Evolutionary conservation across 2,113 vertebrate species (phyloP).

Genomic region (Pimephales promelas): DNA sequence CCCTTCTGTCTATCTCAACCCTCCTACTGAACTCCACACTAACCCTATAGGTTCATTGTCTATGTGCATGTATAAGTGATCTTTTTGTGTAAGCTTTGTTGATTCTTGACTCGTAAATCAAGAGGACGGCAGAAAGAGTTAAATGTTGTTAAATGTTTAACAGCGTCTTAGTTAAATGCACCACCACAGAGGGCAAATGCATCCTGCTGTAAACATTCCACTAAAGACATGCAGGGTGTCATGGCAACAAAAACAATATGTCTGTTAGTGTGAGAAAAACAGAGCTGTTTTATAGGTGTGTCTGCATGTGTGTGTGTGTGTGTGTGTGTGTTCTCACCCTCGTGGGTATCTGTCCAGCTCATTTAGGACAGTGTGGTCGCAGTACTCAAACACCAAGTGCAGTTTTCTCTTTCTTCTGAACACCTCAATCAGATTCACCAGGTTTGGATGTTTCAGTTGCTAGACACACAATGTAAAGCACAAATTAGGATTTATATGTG

Average conservation of each 20-base stretch:
- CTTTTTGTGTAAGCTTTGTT: slow-evolving; percentile 59
- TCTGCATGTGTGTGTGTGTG: not conserved
- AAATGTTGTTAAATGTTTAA: slow-evolving; percentile 31
- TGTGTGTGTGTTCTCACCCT: slow-evolving; percentile 76
- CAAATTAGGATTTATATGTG: not conserved
- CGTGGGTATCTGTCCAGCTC: slow-evolving; percentile 87
- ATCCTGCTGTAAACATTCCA: slow-evolving; percentile 74
- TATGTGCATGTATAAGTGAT: not conserved
- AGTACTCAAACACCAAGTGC: slow-evolving; percentile 95
- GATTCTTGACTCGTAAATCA: slow-evolving; percentile 60
- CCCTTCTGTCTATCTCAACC: too few relatives aligned
- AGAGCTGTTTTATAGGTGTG: slow-evolving; percentile 41
- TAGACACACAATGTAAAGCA: slow-evolving; percentile 55
- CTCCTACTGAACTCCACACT: not conserved
- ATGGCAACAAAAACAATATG: slow-evolving; percentile 64
- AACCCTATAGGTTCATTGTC: not conserved
- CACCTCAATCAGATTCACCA: slow-evolving; percentile 93
- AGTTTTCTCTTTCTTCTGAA: slow-evolving; percentile 90
- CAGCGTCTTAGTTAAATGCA: slow-evolving; percentile 12
- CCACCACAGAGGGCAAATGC: slow-evolving; percentile 43
- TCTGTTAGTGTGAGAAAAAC: slow-evolving; percentile 35
- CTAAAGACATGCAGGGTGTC: slow-evolving; percentile 53
- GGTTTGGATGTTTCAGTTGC: slow-evolving; percentile 95
- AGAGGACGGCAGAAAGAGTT: slow-evolving; percentile 15
- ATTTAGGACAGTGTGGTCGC: slow-evolving; percentile 91